Percentiles rank a stretch among this genome's conserved stretches.
phyloP scores from a whole-genome alignment of 2,113 vertebrate genomes.

The Carlito syrichta region DNA sequence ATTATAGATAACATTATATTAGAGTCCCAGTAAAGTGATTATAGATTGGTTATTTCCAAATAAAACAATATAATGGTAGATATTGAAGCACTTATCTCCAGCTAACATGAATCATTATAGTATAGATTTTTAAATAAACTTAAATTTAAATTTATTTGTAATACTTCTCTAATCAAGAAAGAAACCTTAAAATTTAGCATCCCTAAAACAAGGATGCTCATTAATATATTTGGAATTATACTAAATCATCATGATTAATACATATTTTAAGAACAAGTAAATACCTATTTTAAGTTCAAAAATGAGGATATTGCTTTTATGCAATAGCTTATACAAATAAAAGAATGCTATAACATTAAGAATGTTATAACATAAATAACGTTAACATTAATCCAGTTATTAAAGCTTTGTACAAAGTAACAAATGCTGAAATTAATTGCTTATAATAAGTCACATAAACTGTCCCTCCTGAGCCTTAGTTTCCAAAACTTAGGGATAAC shows the following conservation, averaged over 20 bases:
- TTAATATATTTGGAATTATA: constrained; percentile 23
- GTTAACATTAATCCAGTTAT: neutral
- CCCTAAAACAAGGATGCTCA: neutral
- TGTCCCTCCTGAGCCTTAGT: neutral
- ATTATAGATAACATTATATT: neutral
- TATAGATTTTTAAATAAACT: neutral
- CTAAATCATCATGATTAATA: constrained; percentile 24
- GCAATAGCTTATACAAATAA: neutral
- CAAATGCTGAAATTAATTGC: neutral
- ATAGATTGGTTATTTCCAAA: neutral
- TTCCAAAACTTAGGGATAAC: constrained; percentile 16
- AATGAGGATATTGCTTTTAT: neutral
- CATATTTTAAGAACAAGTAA: constrained; percentile 8
- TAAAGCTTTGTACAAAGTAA: neutral
- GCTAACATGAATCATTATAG: neutral
- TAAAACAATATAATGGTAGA: neutral
- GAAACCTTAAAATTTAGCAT: constrained; percentile 4
- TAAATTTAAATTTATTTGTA: constrained; percentile 13
- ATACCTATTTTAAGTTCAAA: constrained; percentile 4
- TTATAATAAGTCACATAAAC: neutral
- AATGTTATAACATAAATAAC: no score
- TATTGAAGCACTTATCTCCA: neutral
- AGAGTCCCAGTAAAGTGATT: neutral
- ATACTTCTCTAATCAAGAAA: constrained; percentile 16
- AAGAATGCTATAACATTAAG: neutral